Conservation (phyloP, 2,797 vertebrate species). For the Euthynnus affinis region DNA sequence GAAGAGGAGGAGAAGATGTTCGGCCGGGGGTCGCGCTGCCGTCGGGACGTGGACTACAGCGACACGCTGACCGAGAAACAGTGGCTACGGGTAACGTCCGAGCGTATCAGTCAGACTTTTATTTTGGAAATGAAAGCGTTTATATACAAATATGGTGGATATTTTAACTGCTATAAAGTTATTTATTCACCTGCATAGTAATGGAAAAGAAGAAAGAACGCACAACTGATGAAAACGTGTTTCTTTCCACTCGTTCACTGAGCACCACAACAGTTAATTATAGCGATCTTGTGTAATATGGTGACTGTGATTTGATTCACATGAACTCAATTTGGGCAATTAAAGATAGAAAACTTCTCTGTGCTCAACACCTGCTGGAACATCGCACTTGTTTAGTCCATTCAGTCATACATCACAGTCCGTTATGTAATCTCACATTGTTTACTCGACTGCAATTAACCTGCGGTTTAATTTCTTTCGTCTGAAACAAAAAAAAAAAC, state of each 20-base stretch:
- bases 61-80: slow-evolving; percentile 98
- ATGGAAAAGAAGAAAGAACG: background rate
- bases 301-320: slow-evolving; percentile 1
- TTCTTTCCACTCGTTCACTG: background rate
- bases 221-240: background rate
- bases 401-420: background rate
- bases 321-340: background rate
- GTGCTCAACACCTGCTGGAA: background rate
- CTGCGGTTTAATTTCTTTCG: background rate
- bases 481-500: background rate
- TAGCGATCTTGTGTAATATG: background rate
- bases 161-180: background rate
- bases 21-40: slow-evolving; percentile 94
- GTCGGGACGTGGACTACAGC: slow-evolving; percentile 97
- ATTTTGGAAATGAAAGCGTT: too few relatives aligned
- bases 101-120: background rate
- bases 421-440: background rate
- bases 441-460: background rate
- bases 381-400: background rate
- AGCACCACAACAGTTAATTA: background rate
- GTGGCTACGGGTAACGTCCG: slow-evolving; percentile 92
- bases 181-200: background rate
- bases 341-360: background rate
- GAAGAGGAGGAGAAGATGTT: slow-evolving; percentile 98
- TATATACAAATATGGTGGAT: too few relatives aligned